Base-by-base conservation (phyloP, 1,140 invertebrate species). In the Protaetia brevitarsis region DNA sequence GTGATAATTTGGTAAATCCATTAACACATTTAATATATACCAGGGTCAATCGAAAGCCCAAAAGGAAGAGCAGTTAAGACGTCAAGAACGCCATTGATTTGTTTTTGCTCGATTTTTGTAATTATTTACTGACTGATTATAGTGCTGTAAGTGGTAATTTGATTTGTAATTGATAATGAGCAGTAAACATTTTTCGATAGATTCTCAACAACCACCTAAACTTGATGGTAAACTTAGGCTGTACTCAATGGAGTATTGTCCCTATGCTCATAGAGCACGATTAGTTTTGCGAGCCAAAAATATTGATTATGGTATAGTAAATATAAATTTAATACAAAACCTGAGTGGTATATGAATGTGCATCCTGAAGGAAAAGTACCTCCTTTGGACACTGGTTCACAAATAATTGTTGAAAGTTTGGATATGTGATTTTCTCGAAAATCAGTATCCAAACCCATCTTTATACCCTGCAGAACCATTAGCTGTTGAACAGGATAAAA, bases 361-460 rank as follows among this genome's bases (percentile, higher is more conserved):
- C 84, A 88, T 75, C 82, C 85, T 0, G 77, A 83, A 34, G 74
- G 75, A 73, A 91, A 93, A 83, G 94, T 96, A 1, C 95, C 95
- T 26, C 89, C 94, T 75, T 74, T 90, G n/a, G 78, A 85, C 34
- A 84, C 83, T 30, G 87, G 87, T 26, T 81, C 79, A 34, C 82
- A 89, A 41, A 80, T 86, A 5, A 76, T 95, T 0, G 90, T 88
- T 65, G 94, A 96, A 79, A 95, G 92, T 70, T 75, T 93, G 26
- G 84, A 94, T 16, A 89, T 85, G 87, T 36, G 91, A 96, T 73
- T 96, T 91, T 77, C 75, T 97, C 28, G 92, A 97, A 73, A 91
- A 95, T 65, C 85, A 84, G 37, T 93, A 91, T 79, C 84, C 88
- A 0, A 72, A 89, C 29, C 79, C 85, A 11, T 85, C 83, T 23